Percentiles rank a stretch among this genome's conserved stretches.
Evolutionary conservation across 1,140 invertebrate genomes (phyloP).

Genomic region (Microplitis demolitor): DNA sequence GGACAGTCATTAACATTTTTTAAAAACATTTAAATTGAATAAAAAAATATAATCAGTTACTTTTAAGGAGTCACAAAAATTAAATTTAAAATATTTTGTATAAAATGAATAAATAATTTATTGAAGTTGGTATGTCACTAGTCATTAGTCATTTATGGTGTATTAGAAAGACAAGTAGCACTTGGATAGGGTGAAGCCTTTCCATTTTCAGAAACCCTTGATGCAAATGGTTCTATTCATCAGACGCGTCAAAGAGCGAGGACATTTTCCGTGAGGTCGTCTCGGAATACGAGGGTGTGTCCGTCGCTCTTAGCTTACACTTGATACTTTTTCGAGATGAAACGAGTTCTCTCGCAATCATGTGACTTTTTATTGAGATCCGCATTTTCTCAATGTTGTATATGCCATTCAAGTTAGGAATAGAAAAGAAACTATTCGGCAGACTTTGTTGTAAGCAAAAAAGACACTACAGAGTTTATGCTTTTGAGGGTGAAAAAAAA

Average conservation of each 20-base stretch:
- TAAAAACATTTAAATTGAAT: neutral
- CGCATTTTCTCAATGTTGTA: conserved; percentile 23
- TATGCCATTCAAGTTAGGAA: neutral
- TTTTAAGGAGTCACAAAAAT: no score
- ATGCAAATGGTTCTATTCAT: conserved; percentile 29
- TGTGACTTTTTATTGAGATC: conserved; percentile 42
- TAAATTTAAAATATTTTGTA: neutral
- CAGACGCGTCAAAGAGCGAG: conserved; percentile 18
- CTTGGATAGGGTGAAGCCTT: neutral
- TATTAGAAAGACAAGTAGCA: conserved; percentile 3
- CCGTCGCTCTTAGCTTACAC: conserved; percentile 24
- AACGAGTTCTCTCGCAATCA: conserved; percentile 30
- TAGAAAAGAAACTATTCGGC: neutral
- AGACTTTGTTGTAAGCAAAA: no score
- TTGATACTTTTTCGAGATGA: conserved; percentile 19
- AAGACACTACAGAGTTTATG: conserved; percentile 31
- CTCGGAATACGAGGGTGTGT: conserved; percentile 17
- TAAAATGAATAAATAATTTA: conserved; percentile 20
- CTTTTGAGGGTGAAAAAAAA: conserved; percentile 9
- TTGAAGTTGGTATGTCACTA: conserved; percentile 3
- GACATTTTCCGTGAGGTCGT: conserved; percentile 24
- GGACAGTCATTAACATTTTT: conserved; percentile 14
- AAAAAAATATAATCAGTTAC: neutral
- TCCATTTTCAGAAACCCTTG: conserved; percentile 8
- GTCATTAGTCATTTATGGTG: conserved; percentile 19